These are phyloP conservation scores for Plutella xylostella DNA, from an alignment of 2,888 invertebrate species.

Conservation along the genomic window DNA sequence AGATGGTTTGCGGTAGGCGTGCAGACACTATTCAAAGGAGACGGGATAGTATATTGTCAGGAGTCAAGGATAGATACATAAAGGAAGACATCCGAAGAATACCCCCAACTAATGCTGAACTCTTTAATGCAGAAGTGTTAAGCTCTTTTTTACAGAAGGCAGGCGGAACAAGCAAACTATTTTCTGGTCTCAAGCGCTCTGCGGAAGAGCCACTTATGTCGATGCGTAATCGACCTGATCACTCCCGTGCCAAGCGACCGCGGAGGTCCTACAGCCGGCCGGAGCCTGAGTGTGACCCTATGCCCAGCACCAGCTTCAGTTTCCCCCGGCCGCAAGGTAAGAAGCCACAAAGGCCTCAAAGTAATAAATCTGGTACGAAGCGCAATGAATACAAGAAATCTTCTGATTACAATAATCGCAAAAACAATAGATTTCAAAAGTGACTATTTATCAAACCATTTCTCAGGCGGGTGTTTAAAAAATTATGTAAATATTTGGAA, in stretches of 20 bases:
- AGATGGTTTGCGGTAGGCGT: slow-evolving; percentile 1
- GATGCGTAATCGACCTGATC: neutral
- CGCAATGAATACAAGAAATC: neutral
- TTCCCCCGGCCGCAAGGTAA: neutral
- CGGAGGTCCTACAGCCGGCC: neutral
- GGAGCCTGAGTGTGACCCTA: neutral
- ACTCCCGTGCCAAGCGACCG: neutral
- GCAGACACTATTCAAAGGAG: slow-evolving; percentile 3
- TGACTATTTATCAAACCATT: neutral
- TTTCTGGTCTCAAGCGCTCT: neutral
- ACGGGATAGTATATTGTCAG: neutral
- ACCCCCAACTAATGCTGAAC: slow-evolving; percentile 1
- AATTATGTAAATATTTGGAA: slow-evolving; percentile 4
- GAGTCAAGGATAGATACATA: slow-evolving; percentile 1
- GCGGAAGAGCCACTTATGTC: slow-evolving; percentile 5
- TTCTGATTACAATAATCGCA: neutral
- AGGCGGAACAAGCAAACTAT: neutral
- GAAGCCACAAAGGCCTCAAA: neutral
- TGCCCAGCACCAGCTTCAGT: neutral
- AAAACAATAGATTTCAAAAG: neutral
- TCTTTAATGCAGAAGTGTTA: slow-evolving; percentile 3
- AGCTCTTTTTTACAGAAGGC: neutral
- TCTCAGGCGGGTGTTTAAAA: slow-evolving; percentile 2
- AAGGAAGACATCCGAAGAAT: slow-evolving; percentile 5
- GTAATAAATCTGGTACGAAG: neutral